Conservation (phyloP, 2,797 vertebrate genomes). For the Ciconia nigra region DNA sequence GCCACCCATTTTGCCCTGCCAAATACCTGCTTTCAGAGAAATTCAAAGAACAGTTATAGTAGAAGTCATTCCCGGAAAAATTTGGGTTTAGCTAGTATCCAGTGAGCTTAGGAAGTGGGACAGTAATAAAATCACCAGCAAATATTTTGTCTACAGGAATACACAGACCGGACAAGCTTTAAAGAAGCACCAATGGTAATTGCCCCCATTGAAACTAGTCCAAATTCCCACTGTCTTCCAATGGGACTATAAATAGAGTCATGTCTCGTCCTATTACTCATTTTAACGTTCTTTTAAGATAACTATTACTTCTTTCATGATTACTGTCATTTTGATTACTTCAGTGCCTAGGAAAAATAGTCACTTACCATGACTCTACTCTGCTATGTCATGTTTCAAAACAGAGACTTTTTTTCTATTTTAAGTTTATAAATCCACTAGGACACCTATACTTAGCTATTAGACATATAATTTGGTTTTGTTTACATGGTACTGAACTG, state of each 20-base stretch:
- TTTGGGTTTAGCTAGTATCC: not conserved
- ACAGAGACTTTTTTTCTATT: not conserved
- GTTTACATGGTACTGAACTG: not conserved
- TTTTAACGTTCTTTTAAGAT: not conserved
- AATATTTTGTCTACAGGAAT: not conserved
- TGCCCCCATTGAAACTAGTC: not conserved
- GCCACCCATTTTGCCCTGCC: not conserved
- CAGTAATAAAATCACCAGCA: not conserved
- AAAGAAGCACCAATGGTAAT: not conserved
- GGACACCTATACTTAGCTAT: not conserved
- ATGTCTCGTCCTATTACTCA: not conserved
- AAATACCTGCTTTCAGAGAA: not conserved
- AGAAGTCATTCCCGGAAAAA: not conserved
- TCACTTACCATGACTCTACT: not conserved
- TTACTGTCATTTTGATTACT: constrained; percentile 11
- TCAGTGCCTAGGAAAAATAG: not conserved
- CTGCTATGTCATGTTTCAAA: not conserved
- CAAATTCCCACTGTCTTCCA: not conserved
- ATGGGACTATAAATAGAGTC: not conserved
- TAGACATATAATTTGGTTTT: not conserved
- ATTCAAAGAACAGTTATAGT: not conserved
- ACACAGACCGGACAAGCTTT: not conserved
- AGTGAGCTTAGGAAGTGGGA: not conserved
- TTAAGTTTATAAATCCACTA: not conserved
- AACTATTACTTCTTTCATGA: not conserved